phyloP scores from a whole-genome alignment of 2,113 vertebrate species.

The Paralichthys olivaceus region DNA sequence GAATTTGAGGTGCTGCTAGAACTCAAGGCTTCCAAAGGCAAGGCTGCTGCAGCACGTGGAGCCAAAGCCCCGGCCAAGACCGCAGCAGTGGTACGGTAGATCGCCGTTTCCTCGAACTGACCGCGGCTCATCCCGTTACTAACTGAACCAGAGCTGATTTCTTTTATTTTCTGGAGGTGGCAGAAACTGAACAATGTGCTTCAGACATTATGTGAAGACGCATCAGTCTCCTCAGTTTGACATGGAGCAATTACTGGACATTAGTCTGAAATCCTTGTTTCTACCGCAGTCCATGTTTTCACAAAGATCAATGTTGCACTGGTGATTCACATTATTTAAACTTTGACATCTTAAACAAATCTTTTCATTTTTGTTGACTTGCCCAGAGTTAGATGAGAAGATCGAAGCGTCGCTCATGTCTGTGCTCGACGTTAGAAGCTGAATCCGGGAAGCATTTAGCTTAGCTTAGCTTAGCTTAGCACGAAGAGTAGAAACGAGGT shows the following conservation, averaged over 20 bases:
- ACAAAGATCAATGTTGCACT: neutral
- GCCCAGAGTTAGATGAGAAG: neutral
- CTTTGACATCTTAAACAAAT: neutral
- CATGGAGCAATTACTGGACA: too few species aligned
- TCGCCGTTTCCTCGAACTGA: conserved; percentile 50
- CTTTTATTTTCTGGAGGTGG: too few species aligned
- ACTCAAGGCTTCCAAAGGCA: conserved; percentile 49
- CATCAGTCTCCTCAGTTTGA: too few species aligned
- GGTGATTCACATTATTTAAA: neutral
- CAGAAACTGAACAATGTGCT: conserved; percentile 26
- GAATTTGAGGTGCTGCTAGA: conserved; percentile 70
- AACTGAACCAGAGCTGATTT: conserved; percentile 17
- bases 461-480: neutral
- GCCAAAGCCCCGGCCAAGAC: conserved; percentile 44
- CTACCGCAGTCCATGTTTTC: conserved; percentile 26
- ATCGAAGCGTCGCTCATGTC: neutral
- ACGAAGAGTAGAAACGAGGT: neutral
- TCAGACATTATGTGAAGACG: too few species aligned
- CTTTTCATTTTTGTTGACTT: neutral
- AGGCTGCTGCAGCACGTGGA: conserved; percentile 45
- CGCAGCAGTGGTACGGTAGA: conserved; percentile 64
- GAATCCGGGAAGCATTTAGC: neutral
- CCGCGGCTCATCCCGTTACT: conserved; percentile 45
- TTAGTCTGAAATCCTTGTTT: neutral
- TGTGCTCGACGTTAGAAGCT: neutral